Percentiles rank a stretch among this genome's conserved stretches.
Conservation (phyloP, 2,113 vertebrate species). For the Actenoides lindsayi region DNA sequence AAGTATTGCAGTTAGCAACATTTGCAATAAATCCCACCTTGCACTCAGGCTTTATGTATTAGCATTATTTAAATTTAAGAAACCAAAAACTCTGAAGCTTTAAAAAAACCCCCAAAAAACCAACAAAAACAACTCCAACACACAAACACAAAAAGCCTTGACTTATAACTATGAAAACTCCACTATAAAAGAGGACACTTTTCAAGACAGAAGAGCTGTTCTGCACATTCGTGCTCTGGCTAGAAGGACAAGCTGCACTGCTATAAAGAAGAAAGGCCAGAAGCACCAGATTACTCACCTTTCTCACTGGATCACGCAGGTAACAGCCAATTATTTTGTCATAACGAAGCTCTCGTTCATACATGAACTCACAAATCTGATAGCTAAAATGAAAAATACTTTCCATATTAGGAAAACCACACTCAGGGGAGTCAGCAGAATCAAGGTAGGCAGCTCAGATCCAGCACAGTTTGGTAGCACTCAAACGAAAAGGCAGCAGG, state of each 20-base stretch:
- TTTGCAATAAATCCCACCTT: background rate
- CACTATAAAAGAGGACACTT: background rate
- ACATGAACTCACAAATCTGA: slow-evolving; percentile 98
- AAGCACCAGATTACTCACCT: slow-evolving; percentile 75
- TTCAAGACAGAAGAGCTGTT: background rate
- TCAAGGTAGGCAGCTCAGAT: background rate
- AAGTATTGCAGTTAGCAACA: background rate
- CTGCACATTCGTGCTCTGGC: background rate
- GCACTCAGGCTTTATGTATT: background rate
- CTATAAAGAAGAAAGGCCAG: background rate
- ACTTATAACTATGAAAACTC: background rate
- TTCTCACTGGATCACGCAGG: slow-evolving; percentile 89
- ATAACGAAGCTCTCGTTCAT: slow-evolving; percentile 89
- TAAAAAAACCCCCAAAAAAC: background rate
- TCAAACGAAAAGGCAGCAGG: background rate
- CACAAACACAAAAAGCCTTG: background rate
- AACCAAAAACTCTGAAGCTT: background rate
- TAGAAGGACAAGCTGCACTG: background rate
- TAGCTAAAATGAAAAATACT: slow-evolving; percentile 79
- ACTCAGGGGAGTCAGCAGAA: background rate
- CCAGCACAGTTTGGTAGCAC: background rate
- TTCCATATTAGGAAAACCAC: background rate
- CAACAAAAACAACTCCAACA: background rate
- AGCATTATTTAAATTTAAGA: background rate
- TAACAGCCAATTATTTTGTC: slow-evolving; percentile 94